Conservation (phyloP, 2,113 vertebrate genomes). For the Rhadina sibilatrix region DNA sequence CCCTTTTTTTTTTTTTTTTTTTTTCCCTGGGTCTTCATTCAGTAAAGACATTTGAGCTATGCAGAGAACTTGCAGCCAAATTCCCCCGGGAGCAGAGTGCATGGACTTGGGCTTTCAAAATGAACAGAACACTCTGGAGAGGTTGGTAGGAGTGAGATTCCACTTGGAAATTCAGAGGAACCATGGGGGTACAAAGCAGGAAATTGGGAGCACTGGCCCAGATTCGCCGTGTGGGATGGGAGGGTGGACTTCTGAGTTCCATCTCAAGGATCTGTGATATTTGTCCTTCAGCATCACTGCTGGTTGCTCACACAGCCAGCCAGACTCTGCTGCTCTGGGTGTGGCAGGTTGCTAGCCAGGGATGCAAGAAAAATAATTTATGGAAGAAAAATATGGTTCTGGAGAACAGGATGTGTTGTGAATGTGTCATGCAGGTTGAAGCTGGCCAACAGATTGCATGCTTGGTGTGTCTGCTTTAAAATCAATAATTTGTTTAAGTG, state of each 20-base stretch:
- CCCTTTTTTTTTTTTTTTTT: background rate
- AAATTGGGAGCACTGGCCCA: background rate
- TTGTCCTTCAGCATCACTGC: background rate
- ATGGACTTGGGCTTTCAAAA: background rate
- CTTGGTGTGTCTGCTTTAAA: constrained; percentile 1
- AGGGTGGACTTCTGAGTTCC: background rate
- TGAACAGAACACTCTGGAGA: background rate
- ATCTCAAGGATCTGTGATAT: background rate
- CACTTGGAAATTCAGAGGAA: background rate
- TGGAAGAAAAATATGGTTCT: background rate
- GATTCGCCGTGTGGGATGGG: background rate
- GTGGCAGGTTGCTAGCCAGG: background rate
- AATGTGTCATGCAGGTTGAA: background rate
- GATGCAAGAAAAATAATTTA: background rate
- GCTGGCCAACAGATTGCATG: background rate
- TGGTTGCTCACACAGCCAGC: background rate
- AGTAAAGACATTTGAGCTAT: background rate
- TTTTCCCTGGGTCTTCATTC: background rate
- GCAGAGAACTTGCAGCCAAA: background rate
- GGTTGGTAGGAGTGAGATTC: background rate
- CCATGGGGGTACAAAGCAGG: background rate
- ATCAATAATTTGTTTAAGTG: background rate
- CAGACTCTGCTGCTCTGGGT: background rate
- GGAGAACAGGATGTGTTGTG: background rate
- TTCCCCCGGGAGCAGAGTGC: background rate